Conservation (phyloP, 2,888 invertebrate genomes). For the Patella ulyssiponensis region DNA sequence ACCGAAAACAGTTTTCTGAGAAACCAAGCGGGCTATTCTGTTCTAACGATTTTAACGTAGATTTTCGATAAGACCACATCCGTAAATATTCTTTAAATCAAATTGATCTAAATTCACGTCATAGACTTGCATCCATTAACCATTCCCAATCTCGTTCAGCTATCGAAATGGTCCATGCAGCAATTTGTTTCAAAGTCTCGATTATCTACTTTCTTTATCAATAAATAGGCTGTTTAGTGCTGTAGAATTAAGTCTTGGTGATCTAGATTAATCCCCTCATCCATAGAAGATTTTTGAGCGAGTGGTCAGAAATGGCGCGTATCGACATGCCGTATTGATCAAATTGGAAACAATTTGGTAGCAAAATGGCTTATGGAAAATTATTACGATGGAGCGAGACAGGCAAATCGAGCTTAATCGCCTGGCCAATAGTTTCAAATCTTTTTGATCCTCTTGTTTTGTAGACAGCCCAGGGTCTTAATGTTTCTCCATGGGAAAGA, state of each 20-base stretch:
- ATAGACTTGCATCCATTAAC: neutral
- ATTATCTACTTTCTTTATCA: neutral
- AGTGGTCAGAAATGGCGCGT: conserved; percentile 10
- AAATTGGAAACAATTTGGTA: conserved; percentile 13
- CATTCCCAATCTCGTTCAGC: neutral
- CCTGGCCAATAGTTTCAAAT: neutral
- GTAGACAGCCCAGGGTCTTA: too few species aligned
- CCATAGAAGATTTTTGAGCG: neutral
- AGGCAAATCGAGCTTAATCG: neutral
- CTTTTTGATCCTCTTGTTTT: neutral
- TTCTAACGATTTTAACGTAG: too few species aligned
- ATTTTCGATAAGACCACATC: neutral
- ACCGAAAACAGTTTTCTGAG: too few species aligned
- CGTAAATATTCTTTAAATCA: neutral
- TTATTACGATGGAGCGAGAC: conserved; percentile 4
- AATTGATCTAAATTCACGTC: neutral
- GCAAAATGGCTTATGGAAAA: conserved; percentile 11
- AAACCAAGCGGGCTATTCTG: too few species aligned
- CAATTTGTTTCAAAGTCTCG: conserved; percentile 2
- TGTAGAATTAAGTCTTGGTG: neutral
- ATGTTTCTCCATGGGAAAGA: too few species aligned
- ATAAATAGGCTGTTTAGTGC: too few species aligned
- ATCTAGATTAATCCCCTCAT: neutral
- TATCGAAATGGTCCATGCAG: neutral
- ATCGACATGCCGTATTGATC: conserved; percentile 6